phyloP scores from a whole-genome alignment of 1,140 invertebrate species.

The Cydia splendana region DNA sequence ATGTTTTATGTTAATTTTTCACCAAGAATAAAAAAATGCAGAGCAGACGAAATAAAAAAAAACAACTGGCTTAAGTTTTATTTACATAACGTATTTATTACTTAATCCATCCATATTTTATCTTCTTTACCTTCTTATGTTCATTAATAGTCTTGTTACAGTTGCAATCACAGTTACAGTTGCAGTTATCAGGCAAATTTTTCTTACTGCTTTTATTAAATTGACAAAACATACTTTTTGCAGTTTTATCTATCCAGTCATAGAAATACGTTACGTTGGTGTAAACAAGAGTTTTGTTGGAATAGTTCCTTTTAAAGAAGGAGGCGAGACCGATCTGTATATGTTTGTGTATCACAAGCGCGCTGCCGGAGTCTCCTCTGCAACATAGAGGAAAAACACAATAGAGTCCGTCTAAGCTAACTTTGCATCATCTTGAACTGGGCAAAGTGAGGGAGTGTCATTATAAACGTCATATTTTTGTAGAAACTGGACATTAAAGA shows the following conservation, averaged over 20 bases:
- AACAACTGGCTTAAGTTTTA: too few relatives aligned
- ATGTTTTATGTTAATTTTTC: too few relatives aligned
- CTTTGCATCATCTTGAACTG: too few relatives aligned
- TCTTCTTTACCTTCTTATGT: background rate
- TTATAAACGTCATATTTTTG: too few relatives aligned
- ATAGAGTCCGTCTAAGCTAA: too few relatives aligned
- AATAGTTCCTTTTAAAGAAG: background rate
- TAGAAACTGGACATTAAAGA: too few relatives aligned
- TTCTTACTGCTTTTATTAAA: background rate
- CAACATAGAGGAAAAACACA: background rate
- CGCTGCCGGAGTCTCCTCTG: constrained; percentile 1
- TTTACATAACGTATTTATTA: too few relatives aligned
- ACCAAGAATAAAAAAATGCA: too few relatives aligned
- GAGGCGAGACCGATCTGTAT: background rate
- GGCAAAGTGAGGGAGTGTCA: too few relatives aligned
- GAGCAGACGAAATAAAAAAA: too few relatives aligned
- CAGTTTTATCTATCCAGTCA: background rate
- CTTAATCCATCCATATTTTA: too few relatives aligned
- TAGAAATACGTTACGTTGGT: background rate
- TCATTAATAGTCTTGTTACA: background rate
- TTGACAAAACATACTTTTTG: background rate
- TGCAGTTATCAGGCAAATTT: background rate
- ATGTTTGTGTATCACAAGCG: background rate
- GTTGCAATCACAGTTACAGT: background rate
- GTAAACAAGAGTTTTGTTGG: background rate